These are phyloP conservation scores for Nephrotoma appendiculata DNA, from an alignment of 2,888 invertebrate species.

Conservation along the genomic window DNA sequence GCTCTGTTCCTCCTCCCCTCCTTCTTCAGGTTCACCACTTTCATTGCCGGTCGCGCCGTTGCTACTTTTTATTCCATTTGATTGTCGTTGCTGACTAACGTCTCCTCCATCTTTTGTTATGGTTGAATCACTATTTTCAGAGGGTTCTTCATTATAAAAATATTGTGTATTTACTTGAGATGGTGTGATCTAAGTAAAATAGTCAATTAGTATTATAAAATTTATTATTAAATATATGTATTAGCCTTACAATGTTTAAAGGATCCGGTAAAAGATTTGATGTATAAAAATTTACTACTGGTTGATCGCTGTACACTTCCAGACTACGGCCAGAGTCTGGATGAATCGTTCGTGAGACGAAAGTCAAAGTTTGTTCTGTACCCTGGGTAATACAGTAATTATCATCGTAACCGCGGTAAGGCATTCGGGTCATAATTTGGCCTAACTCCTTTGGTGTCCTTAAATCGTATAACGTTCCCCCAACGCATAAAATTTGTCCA, in stretches of 20 bases:
- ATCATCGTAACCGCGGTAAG: slow-evolving; percentile 62
- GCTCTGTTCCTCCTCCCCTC: background rate
- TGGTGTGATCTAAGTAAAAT: background rate
- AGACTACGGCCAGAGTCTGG: slow-evolving; percentile 55
- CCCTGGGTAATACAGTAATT: slow-evolving; percentile 62
- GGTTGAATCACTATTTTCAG: background rate
- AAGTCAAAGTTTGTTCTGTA: slow-evolving; percentile 38
- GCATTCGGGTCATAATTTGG: slow-evolving; percentile 49
- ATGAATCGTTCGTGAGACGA: slow-evolving; percentile 53
- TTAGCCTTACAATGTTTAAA: background rate
- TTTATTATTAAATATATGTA: background rate
- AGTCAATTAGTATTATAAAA: background rate
- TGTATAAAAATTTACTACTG: slow-evolving; percentile 85
- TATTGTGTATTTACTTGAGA: background rate
- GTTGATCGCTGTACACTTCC: slow-evolving; percentile 73
- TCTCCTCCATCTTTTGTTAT: background rate
- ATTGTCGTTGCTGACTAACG: background rate
- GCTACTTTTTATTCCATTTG: background rate
- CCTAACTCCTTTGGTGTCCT: slow-evolving; percentile 48
- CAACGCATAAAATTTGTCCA: slow-evolving; percentile 41
- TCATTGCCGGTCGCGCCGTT: background rate
- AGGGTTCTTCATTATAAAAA: background rate
- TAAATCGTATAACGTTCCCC: slow-evolving; percentile 59
- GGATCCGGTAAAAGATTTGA: slow-evolving; percentile 56
- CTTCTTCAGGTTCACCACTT: background rate